These are phyloP conservation scores for Catocala fraxini DNA, from an alignment of 2,888 invertebrate species.

Conservation along the genomic window DNA sequence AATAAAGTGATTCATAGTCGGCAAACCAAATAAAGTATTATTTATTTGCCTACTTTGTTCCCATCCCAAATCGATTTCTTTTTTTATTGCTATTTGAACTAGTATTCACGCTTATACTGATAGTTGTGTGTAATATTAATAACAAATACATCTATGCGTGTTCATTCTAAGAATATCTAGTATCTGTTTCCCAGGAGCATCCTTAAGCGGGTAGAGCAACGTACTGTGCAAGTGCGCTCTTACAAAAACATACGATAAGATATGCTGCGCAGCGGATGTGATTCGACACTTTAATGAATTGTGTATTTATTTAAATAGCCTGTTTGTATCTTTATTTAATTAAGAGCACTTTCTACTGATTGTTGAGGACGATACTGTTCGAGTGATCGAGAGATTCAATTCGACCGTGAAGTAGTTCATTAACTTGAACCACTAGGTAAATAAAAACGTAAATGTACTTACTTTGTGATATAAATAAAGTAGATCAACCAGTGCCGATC, in stretches of 20 bases:
- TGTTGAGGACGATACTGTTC: conserved; percentile 12
- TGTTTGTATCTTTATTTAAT: conserved; percentile 41
- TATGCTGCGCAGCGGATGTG: conserved; percentile 44
- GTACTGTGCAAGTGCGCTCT: conserved; percentile 12
- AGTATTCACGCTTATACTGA: too few relatives aligned
- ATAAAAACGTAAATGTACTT: neutral
- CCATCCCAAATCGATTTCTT: too few relatives aligned
- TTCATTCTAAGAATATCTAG: conserved; percentile 5
- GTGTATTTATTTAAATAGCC: conserved; percentile 38
- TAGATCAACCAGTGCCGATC: too few relatives aligned
- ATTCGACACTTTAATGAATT: conserved; percentile 46
- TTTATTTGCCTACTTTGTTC: too few relatives aligned
- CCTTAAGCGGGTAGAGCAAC: conserved; percentile 17
- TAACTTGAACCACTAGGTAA: neutral
- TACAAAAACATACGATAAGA: conserved; percentile 55
- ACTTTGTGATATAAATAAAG: too few relatives aligned
- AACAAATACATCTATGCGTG: neutral
- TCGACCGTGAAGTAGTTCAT: conserved; percentile 1
- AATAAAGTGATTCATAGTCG: too few relatives aligned
- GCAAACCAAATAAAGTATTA: too few relatives aligned
- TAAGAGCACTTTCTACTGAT: conserved; percentile 25
- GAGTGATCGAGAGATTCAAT: conserved; percentile 15
- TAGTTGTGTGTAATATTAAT: too few relatives aligned
- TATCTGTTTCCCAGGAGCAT: conserved; percentile 43
- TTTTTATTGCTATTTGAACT: too few relatives aligned